Evolutionary conservation across 2,797 vertebrate genomes (phyloP).

Genomic region (Channallabes apus): DNA sequence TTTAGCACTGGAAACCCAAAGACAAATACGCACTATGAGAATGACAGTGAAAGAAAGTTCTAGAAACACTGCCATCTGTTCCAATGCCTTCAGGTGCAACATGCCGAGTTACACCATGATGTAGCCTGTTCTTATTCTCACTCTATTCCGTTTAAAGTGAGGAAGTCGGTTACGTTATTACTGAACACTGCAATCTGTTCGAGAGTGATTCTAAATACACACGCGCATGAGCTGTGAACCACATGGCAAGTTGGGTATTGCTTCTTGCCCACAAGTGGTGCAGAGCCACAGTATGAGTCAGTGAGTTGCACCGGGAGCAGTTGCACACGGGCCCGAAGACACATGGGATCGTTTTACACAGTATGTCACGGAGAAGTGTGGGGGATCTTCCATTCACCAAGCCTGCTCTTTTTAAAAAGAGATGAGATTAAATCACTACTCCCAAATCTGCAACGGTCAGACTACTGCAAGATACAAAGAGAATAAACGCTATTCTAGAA

Average conservation of each 20-base stretch:
- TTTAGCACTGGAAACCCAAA: background rate
- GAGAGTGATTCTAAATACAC: slow-evolving; percentile 2
- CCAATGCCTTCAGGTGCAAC: background rate
- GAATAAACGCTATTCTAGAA: background rate
- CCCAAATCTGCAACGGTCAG: slow-evolving; percentile 53
- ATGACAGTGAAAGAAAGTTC: background rate
- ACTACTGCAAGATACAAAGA: slow-evolving; percentile 1
- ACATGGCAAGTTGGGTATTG: slow-evolving; percentile 15
- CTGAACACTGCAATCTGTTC: background rate
- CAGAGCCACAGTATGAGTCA: slow-evolving; percentile 62
- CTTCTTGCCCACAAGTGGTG: slow-evolving; percentile 24
- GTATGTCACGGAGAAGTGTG: slow-evolving; percentile 61
- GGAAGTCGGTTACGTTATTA: background rate
- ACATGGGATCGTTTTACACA: slow-evolving; percentile 53
- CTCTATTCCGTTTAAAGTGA: background rate
- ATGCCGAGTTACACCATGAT: background rate
- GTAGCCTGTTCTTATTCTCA: background rate
- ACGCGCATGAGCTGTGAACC: slow-evolving; percentile 13
- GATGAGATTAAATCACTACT: slow-evolving; percentile 53
- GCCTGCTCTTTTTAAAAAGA: slow-evolving; percentile 54
- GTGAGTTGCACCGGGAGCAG: slow-evolving; percentile 49
- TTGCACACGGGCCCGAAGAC: slow-evolving; percentile 58
- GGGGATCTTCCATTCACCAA: slow-evolving; percentile 67
- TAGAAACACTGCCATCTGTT: background rate
- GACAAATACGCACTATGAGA: background rate